A percentile compares a stretch with the other conserved stretches of the same genome.
phyloP scores from a whole-genome alignment of 2,797 vertebrate genomes.

The Antrozous pallidus region DNA sequence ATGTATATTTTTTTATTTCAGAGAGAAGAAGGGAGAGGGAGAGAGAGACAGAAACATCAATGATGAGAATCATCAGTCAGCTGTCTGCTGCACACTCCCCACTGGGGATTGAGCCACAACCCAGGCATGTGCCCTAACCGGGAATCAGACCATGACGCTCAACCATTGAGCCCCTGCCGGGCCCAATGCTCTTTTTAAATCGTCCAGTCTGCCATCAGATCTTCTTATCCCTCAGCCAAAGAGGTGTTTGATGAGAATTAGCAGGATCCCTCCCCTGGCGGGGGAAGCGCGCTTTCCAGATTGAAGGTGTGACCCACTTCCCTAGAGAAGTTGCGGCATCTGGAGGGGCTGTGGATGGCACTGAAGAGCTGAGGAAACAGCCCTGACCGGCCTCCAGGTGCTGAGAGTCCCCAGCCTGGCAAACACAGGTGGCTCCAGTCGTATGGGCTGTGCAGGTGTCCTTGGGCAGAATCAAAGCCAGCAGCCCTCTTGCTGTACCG shows the following conservation, averaged over 20 bases:
- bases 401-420: neutral
- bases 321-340: neutral
- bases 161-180: too few species aligned
- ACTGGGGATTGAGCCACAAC: too few species aligned
- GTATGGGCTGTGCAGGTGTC: neutral
- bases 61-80: too few species aligned
- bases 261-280: neutral
- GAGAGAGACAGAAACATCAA: too few species aligned
- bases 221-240: neutral
- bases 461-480: neutral
- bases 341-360: neutral
- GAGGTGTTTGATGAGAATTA: neutral
- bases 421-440: neutral
- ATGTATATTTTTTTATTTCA: too few species aligned
- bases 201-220: neutral
- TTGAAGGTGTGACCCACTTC: neutral
- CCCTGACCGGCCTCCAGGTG: rapidly evolving
- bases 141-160: too few species aligned
- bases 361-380: neutral
- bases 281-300: neutral
- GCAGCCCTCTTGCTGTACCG: neutral
- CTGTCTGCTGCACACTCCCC: too few species aligned
- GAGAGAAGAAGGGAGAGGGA: too few species aligned
- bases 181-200: neutral
- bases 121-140: too few species aligned